Evolutionary conservation across 2,888 invertebrate genomes (phyloP).

Genomic region (Eupithecia insigniata): DNA sequence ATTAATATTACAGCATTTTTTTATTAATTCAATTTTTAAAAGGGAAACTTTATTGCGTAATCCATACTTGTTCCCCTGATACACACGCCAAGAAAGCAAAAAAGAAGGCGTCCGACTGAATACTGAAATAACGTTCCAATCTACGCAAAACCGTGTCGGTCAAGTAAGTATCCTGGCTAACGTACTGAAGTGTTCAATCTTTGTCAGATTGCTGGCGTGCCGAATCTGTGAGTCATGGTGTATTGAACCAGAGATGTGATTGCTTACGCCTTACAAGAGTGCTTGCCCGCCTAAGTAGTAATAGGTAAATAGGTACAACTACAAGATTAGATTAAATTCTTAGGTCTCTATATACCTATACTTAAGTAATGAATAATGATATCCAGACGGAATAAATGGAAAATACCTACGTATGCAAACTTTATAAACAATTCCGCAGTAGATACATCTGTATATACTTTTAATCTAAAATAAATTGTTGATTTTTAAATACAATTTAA

Average conservation of each 20-base stretch:
- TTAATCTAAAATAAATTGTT: no score
- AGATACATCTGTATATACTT: no score
- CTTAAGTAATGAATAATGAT: background rate
- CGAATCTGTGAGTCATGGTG: slow-evolving; percentile 31
- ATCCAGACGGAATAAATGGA: no score
- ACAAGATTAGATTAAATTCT: slow-evolving; percentile 1
- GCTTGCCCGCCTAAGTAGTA: background rate
- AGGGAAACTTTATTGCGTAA: background rate
- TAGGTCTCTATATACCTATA: background rate
- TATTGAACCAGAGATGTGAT: slow-evolving; percentile 35
- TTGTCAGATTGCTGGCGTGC: slow-evolving; percentile 23
- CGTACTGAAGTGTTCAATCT: slow-evolving; percentile 22
- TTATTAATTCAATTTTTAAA: no score
- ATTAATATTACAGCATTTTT: no score
- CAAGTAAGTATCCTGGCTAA: slow-evolving; percentile 10
- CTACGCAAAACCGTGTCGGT: slow-evolving; percentile 9
- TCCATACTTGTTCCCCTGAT: background rate
- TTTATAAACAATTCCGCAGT: background rate
- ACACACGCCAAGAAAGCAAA: background rate
- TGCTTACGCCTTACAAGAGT: slow-evolving; percentile 13
- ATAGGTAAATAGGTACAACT: background rate
- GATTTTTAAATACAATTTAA: no score
- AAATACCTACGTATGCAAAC: no score
- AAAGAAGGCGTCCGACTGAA: background rate
- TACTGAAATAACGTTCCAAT: slow-evolving; percentile 11